Percentiles rank a stretch among this genome's conserved stretches.
Conservation (phyloP, 2,113 vertebrate species). For the Geococcyx californianus region DNA sequence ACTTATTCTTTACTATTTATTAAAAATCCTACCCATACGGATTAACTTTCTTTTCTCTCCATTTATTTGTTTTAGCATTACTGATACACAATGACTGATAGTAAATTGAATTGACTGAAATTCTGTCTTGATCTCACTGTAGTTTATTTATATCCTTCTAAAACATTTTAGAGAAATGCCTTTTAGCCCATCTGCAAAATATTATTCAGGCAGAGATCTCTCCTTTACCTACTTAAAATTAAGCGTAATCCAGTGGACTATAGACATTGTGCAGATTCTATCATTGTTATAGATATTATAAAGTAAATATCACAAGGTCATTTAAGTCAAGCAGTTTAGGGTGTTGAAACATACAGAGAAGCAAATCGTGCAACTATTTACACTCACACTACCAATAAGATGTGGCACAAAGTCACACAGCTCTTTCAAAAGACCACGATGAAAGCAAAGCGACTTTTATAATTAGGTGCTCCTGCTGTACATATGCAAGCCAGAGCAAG, state of each 20-base stretch:
- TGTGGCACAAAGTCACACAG: background rate
- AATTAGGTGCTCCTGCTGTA: background rate
- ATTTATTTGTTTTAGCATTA: background rate
- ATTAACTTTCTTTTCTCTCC: background rate
- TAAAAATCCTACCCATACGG: background rate
- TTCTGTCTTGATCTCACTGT: background rate
- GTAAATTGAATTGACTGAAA: background rate
- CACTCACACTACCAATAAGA: background rate
- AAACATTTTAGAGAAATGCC: background rate
- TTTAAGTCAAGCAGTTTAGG: background rate
- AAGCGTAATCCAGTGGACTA: no score
- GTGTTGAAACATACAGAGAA: background rate
- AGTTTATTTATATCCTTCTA: background rate
- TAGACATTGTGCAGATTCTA: background rate
- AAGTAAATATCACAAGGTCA: background rate
- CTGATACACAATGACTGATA: background rate
- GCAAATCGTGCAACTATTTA: background rate
- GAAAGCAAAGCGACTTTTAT: background rate
- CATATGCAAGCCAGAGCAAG: background rate
- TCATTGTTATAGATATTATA: background rate
- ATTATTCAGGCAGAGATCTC: background rate
- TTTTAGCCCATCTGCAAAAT: background rate
- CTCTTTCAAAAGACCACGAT: background rate
- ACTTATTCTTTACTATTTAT: background rate
- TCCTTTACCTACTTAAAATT: background rate